Percentiles rank a stretch among this genome's conserved stretches.
phyloP scores from a whole-genome alignment of 2,113 vertebrate species.

The Cynocephalus volans region DNA sequence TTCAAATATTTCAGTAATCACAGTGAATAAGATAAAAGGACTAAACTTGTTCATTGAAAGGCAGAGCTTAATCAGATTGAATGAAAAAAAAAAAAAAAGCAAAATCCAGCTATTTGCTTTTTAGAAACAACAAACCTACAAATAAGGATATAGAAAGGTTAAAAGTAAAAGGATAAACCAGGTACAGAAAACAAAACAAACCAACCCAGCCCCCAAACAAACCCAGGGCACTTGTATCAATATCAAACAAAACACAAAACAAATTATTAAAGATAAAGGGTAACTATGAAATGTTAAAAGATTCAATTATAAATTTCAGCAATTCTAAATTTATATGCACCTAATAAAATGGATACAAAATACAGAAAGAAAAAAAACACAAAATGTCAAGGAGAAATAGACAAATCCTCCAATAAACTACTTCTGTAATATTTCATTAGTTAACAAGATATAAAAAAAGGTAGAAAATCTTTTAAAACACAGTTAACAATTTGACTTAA shows the following conservation, averaged over 20 bases:
- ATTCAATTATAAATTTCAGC: neutral
- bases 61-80: neutral
- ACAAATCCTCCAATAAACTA: neutral
- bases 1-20: neutral
- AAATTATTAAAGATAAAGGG: neutral
- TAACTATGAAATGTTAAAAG: neutral
- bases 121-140: neutral
- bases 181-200: neutral
- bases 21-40: neutral
- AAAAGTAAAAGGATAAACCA: slow-evolving; percentile 38
- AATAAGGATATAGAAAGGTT: neutral
- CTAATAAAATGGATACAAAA: slow-evolving; percentile 26
- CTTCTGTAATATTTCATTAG: neutral
- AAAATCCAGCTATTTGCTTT: neutral
- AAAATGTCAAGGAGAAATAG: neutral
- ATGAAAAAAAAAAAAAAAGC: neutral
- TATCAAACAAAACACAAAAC: neutral
- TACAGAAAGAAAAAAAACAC: slow-evolving; percentile 3
- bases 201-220: neutral
- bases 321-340: slow-evolving; percentile 18
- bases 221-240: neutral
- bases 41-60: neutral
- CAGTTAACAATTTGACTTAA: neutral
- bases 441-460: neutral
- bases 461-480: neutral